Conservation (phyloP, 1,140 invertebrate species). For the Platorchestia sp. region DNA sequence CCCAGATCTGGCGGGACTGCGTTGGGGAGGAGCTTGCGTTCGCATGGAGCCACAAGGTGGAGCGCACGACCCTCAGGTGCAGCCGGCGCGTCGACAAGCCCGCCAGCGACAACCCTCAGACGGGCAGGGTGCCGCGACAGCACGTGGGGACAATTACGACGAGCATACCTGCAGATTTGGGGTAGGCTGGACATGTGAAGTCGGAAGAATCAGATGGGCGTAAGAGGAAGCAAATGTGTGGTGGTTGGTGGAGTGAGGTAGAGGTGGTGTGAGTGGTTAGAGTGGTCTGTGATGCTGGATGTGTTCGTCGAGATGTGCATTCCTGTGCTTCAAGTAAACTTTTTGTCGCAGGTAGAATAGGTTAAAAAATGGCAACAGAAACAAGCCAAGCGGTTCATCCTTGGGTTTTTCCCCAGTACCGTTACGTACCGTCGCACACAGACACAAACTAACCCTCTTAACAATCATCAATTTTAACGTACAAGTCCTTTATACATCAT, state of each 20-base stretch:
- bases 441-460: too few species aligned
- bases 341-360: too few species aligned
- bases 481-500: too few species aligned
- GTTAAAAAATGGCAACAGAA: too few species aligned
- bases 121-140: neutral
- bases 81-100: neutral
- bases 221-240: neutral
- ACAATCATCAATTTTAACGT: too few species aligned
- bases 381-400: too few species aligned
- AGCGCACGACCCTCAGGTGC: neutral
- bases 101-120: neutral
- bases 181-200: neutral
- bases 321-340: neutral
- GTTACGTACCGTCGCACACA: too few species aligned
- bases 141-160: neutral
- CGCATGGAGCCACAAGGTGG: conserved; percentile 27
- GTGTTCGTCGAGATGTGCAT: neutral
- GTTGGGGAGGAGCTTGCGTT: neutral
- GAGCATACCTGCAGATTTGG: neutral
- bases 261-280: neutral
- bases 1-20: conserved; percentile 26
- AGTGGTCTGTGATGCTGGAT: neutral
- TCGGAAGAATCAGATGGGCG: neutral
- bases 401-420: too few species aligned
- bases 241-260: too few species aligned